Conservation (phyloP, 2,797 vertebrate species). For the Spheniscus humboldti region DNA sequence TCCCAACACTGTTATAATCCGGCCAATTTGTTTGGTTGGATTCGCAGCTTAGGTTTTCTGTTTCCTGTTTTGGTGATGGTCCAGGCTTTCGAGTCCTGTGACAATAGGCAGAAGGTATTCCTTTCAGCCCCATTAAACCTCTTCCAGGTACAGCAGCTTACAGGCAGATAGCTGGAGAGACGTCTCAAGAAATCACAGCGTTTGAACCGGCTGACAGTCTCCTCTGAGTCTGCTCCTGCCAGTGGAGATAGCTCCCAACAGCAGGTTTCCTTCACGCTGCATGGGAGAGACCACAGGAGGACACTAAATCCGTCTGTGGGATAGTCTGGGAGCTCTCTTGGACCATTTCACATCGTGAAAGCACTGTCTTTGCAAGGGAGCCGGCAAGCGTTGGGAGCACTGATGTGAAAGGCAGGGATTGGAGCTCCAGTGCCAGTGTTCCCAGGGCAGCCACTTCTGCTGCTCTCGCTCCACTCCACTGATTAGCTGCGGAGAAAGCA, state of each 20-base stretch:
- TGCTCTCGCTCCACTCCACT: fast-evolving
- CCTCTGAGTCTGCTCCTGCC: neutral
- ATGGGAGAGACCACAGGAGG: neutral
- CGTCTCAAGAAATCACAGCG: neutral
- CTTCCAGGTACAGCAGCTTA: neutral
- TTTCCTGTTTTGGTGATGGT: slow-evolving; percentile 25
- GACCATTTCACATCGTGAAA: neutral
- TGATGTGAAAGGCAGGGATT: neutral
- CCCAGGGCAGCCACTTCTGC: neutral
- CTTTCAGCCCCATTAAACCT: neutral
- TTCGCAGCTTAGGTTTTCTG: slow-evolving; percentile 10
- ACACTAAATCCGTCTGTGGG: neutral
- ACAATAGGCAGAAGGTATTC: slow-evolving; percentile 21
- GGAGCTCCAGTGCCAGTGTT: neutral
- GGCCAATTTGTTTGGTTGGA: neutral
- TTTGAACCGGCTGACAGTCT: neutral
- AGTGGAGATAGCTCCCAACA: neutral
- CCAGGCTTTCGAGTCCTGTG: neutral
- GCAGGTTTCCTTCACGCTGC: neutral
- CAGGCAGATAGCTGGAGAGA: neutral
- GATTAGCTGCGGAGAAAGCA: neutral
- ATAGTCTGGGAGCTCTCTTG: neutral
- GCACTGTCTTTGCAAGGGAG: neutral
- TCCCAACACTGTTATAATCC: neutral
- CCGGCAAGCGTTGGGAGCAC: fast-evolving